Evolutionary conservation across 2,113 vertebrate genomes (phyloP), one percentile per base, ranked within the genome.

Genomic region (Anhinga anhinga): DNA sequence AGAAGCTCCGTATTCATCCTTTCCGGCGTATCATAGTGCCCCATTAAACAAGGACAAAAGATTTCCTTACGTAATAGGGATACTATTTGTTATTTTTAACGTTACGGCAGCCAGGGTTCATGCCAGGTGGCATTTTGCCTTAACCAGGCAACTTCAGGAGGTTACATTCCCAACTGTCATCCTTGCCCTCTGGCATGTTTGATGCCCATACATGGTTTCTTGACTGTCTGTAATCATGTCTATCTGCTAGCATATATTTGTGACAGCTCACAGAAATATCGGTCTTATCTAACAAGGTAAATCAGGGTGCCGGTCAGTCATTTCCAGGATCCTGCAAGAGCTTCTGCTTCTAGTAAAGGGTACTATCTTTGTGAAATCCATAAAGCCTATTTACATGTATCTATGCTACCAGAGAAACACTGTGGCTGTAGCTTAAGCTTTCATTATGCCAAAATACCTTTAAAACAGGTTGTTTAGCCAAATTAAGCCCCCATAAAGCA

Each of bases 11-110:
- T 4, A 42, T 50, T 96, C 79, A 63, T 67, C 55, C 83, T 32
- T 58, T 56, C 87, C 0, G 0, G 71, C 3, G 0, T 34, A 80
- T 30, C 73, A 47, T 0, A 77, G 71, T 22, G 55, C 38, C 53
- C 70, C 67, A 56, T 67, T 92, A 80, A 92, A 80, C 73, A 72
- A 49, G 67, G 77, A 95, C 44, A 63, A 95, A 94, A 82, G 82
- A 70, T 34, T 87, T 93, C 63, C 92, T 87, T 94, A 91, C 77
- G 90, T 73, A 95, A 95, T 1, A 66, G 59, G 26, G 71, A 88
- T 66, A 59, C 59, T 63, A 88, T 82, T 85, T 94, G 87, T 91
- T 97, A 95, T 95, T 95, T 96, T 96, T 95, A 95, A 86, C 67
- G 32, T 61, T 47, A 71, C 25, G 72, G 86, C 90, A 95, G 95